phyloP scores from a whole-genome alignment of 2,888 invertebrate genomes.

The Lepidochitona cinerea region DNA sequence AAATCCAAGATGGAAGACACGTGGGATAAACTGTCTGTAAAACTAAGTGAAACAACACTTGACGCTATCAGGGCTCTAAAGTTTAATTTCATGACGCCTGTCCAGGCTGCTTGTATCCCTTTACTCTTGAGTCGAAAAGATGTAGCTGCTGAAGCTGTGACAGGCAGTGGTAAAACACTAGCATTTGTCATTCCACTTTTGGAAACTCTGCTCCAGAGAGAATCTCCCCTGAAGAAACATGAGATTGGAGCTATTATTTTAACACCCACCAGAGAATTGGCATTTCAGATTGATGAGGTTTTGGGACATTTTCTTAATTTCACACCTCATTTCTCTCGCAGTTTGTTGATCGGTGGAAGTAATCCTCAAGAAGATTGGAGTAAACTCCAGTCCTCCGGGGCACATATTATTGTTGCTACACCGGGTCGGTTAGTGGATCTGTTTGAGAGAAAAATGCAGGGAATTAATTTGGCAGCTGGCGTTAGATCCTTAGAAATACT shows the following conservation, averaged over 20 bases:
- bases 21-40: constrained; percentile 38
- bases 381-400: constrained; percentile 79
- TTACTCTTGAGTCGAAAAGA: constrained; percentile 91
- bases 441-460: constrained; percentile 57
- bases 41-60: constrained; percentile 28
- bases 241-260: constrained; percentile 89
- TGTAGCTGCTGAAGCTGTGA: constrained; percentile 98
- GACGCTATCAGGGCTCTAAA: constrained; percentile 36
- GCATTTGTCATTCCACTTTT: constrained; percentile 94
- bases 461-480: constrained; percentile 75
- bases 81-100: constrained; percentile 50
- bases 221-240: constrained; percentile 58
- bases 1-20: constrained; percentile 47
- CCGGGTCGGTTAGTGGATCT: constrained; percentile 95
- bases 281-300: constrained; percentile 84
- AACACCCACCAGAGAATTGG: constrained; percentile 96
- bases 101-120: constrained; percentile 88
- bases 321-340: constrained; percentile 61
- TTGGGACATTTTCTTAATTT: constrained; percentile 60
- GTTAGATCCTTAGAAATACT: constrained; percentile 89
- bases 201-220: constrained; percentile 79
- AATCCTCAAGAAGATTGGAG: constrained; percentile 83
- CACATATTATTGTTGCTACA: constrained; percentile 91
- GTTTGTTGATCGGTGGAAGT: constrained; percentile 82
- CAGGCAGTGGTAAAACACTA: constrained; percentile 98